These are phyloP conservation scores for Aspidiotus destructor DNA, from an alignment of 2,888 invertebrate genomes.

Conservation along the genomic window DNA sequence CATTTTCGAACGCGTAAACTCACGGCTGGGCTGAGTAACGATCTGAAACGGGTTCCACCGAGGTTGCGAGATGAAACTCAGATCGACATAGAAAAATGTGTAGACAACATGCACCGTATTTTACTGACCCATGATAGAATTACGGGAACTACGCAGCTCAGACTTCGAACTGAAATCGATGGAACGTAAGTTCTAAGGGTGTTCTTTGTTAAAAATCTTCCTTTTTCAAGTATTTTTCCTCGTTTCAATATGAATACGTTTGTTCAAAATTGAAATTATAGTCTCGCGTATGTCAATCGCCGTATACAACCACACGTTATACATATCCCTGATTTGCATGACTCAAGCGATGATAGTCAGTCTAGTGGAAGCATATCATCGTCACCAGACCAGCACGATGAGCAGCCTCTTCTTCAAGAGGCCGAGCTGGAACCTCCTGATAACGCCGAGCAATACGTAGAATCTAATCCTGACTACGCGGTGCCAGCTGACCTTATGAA, in stretches of 20 bases:
- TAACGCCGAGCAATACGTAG: not conserved
- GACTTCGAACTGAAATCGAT: not conserved
- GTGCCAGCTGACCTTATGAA: not conserved
- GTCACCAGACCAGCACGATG: not conserved
- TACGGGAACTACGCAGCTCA: not conserved
- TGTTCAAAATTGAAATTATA: conserved; percentile 1
- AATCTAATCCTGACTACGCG: not conserved
- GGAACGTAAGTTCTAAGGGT: not conserved
- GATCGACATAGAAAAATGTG: not conserved
- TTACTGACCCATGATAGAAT: not conserved
- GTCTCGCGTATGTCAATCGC: not conserved
- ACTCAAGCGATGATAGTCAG: not conserved
- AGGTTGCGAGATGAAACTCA: not conserved
- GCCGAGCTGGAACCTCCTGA: not conserved
- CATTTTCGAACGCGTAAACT: not conserved
- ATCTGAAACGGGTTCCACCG: not conserved
- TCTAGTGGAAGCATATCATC: not conserved
- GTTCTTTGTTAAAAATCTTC: not conserved
- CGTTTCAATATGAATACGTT: not conserved
- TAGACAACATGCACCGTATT: not conserved
- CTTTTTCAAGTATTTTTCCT: not conserved
- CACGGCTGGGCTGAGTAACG: not conserved
- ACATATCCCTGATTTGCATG: not conserved
- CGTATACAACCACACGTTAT: not conserved
- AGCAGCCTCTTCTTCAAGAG: not conserved